Conservation (phyloP, 2,888 invertebrate species). For the Dermolepida albohirtum region DNA sequence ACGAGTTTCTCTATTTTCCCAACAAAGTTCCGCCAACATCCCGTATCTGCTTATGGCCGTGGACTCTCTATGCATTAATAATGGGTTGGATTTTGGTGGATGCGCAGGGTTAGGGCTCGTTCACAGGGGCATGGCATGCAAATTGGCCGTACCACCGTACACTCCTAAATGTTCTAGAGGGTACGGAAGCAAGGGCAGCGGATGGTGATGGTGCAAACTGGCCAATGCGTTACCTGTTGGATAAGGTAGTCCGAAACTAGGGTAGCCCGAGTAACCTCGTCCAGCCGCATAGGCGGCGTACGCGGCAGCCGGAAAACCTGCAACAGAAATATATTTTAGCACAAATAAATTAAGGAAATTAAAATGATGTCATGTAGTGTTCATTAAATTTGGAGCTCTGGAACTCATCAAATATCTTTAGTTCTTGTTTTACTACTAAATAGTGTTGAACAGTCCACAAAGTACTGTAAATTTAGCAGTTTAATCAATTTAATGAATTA, state of each 20-base stretch:
- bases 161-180: conserved; percentile 74
- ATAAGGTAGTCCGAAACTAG: conserved; percentile 97
- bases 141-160: conserved; percentile 70
- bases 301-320: conserved; percentile 94
- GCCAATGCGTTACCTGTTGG: conserved; percentile 94
- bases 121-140: conserved; percentile 86
- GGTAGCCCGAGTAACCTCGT: conserved; percentile 96
- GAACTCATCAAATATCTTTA: too few species aligned
- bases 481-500: too few species aligned
- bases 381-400: too few species aligned
- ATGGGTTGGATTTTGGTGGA: conserved; percentile 43
- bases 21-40: neutral
- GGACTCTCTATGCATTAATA: conserved; percentile 25
- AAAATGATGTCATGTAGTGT: too few species aligned
- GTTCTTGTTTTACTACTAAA: too few species aligned
- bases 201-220: conserved; percentile 76
- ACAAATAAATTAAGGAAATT: neutral
- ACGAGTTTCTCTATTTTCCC: conserved; percentile 22
- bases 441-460: too few species aligned
- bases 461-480: too few species aligned
- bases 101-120: conserved; percentile 62
- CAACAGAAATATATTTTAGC: conserved; percentile 50
- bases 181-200: conserved; percentile 73
- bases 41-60: conserved; percentile 27
- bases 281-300: conserved; percentile 97